Conservation (phyloP, 2,797 vertebrate species). For the Rhodeus uyekii region DNA sequence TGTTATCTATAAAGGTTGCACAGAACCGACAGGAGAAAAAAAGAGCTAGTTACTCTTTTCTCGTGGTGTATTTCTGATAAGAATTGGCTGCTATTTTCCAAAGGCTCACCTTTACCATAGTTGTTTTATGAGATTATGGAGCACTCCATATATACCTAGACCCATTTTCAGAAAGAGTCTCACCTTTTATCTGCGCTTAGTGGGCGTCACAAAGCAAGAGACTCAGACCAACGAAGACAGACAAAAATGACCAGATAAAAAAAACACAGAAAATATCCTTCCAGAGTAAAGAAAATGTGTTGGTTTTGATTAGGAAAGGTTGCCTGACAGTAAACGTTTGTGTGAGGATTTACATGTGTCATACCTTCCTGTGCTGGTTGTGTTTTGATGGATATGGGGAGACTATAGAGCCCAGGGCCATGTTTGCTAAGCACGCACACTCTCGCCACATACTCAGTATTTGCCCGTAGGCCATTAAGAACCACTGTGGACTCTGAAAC, state of each 20-base stretch:
- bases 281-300: background rate
- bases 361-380: conserved; percentile 97
- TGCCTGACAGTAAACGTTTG: conserved; percentile 9
- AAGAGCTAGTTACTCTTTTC: background rate
- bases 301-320: background rate
- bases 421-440: conserved; percentile 92
- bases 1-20: background rate
- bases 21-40: background rate
- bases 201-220: conserved; percentile 5
- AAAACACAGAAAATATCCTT: conserved; percentile 24
- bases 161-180: conserved; percentile 16
- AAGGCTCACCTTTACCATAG: conserved; percentile 10
- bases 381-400: conserved; percentile 95
- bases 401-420: conserved; percentile 94
- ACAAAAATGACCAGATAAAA: conserved; percentile 40
- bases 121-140: conserved; percentile 17
- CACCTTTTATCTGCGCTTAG: conserved; percentile 27
- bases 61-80: background rate
- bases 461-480: conserved; percentile 89
- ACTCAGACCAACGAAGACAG: conserved; percentile 9
- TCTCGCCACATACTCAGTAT: conserved; percentile 96
- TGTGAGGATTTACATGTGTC: conserved; percentile 63
- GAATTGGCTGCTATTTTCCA: background rate
- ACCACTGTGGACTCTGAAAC: conserved; percentile 82
- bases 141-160: background rate